These are phyloP conservation scores for Gorsachius magnificus DNA, from an alignment of 2,797 vertebrate species.

Conservation along the genomic window DNA sequence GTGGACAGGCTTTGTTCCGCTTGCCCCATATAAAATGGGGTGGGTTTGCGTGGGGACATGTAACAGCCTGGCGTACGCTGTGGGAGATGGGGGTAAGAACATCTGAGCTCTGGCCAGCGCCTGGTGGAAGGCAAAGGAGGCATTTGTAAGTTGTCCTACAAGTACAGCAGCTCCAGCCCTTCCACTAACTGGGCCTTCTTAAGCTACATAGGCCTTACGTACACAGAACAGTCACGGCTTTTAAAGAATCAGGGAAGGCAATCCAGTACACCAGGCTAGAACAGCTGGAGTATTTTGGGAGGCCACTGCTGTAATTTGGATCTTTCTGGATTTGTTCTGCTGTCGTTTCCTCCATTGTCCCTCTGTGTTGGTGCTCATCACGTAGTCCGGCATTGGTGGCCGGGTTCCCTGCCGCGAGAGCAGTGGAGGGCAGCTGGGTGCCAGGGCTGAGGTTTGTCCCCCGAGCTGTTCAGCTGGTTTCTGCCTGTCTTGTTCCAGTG, in stretches of 20 bases:
- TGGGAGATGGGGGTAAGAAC: neutral
- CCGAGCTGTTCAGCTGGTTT: neutral
- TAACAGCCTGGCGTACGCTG: neutral
- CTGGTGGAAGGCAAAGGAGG: neutral
- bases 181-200: neutral
- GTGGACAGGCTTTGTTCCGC: neutral
- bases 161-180: neutral
- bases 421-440: neutral
- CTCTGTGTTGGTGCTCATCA: neutral
- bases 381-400: fast-evolving
- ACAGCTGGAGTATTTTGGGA: neutral
- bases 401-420: neutral
- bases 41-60: neutral
- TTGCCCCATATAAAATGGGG: neutral
- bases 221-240: neutral
- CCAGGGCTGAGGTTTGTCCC: neutral
- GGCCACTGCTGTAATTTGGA: neutral
- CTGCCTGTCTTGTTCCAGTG: neutral
- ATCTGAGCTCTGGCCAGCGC: neutral
- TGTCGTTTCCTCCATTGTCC: neutral
- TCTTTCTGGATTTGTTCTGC: neutral
- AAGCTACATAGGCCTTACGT: neutral
- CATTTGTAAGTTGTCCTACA: neutral
- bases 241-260: neutral
- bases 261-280: neutral